These are phyloP conservation scores for Brotula barbata DNA, from an alignment of 2,797 vertebrate species.

Conservation along the genomic window DNA sequence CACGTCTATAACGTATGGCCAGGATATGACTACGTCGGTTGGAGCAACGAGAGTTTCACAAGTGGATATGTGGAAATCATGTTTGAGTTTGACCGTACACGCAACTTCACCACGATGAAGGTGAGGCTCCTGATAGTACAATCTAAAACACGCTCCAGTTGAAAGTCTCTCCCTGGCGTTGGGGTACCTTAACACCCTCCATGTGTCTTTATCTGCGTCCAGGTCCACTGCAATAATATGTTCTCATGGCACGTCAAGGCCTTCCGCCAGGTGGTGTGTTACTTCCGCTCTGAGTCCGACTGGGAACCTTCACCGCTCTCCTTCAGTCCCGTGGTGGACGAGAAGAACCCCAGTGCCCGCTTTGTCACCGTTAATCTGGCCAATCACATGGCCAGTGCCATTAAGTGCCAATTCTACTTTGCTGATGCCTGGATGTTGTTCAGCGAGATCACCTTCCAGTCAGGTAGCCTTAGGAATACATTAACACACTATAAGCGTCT, in stretches of 20 bases:
- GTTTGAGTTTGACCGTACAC: constrained; percentile 93
- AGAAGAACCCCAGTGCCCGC: constrained; percentile 88
- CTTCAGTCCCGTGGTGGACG: constrained; percentile 87
- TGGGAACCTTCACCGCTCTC: constrained; percentile 86
- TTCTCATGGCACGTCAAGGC: constrained; percentile 88
- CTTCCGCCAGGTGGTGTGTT: constrained; percentile 92
- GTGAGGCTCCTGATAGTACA: constrained; percentile 60
- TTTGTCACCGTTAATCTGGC: constrained; percentile 91
- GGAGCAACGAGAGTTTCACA: constrained; percentile 89
- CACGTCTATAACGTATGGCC: constrained; percentile 93
- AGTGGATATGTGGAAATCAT: constrained; percentile 91
- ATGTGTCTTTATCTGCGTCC: neutral
- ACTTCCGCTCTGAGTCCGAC: constrained; percentile 89
- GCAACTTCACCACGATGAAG: constrained; percentile 99
- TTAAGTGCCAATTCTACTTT: constrained; percentile 97
- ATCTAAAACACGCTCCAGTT: too few species aligned
- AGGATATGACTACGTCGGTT: constrained; percentile 95
- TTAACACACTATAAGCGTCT: too few species aligned
- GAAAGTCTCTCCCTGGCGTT: too few species aligned
- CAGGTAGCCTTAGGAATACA: constrained; percentile 76
- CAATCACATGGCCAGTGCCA: constrained; percentile 95
- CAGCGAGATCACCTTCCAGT: constrained; percentile 99
- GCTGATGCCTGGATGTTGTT: constrained; percentile 97
- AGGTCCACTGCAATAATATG: constrained; percentile 99
- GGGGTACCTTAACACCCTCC: neutral